Evolutionary conservation across 2,797 vertebrate genomes (phyloP).

Genomic region (Typhlichthys eigenmanni): DNA sequence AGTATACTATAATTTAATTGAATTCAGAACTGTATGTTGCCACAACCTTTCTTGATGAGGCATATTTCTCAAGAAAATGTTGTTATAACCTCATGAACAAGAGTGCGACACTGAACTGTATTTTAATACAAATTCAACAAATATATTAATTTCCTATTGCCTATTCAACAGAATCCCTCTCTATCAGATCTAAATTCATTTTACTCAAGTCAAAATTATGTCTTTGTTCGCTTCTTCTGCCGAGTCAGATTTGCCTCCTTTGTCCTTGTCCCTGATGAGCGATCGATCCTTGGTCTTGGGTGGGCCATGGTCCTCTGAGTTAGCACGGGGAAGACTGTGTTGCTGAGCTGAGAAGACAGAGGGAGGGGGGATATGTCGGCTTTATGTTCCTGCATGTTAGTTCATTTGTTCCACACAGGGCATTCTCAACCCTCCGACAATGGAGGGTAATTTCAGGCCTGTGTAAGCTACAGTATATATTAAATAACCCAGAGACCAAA

Average conservation of each 20-base stretch:
- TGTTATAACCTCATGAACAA: slow-evolving; percentile 5
- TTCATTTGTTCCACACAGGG: not conserved
- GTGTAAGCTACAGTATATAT: not conserved
- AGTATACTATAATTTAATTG: slow-evolving; percentile 25
- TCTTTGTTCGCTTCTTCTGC: slow-evolving; percentile 90
- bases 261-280: slow-evolving; percentile 74
- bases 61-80: slow-evolving; percentile 8
- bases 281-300: slow-evolving; percentile 75
- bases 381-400: not conserved
- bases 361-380: not conserved
- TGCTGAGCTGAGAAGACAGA: slow-evolving; percentile 61
- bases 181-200: not conserved
- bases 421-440: too few species aligned
- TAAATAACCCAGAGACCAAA: too few species aligned
- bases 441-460: not conserved
- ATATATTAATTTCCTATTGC: slow-evolving; percentile 12
- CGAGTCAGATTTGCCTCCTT: slow-evolving; percentile 81
- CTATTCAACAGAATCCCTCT: slow-evolving; percentile 18
- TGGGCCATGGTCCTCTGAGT: slow-evolving; percentile 77
- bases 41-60: slow-evolving; percentile 30
- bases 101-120: not conserved
- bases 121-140: slow-evolving; percentile 30
- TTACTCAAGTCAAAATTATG: slow-evolving; percentile 90
- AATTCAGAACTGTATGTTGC: slow-evolving; percentile 33
- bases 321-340: slow-evolving; percentile 73